Base-by-base conservation (phyloP, 2,113 vertebrate species). In the Hyla sarda region DNA sequence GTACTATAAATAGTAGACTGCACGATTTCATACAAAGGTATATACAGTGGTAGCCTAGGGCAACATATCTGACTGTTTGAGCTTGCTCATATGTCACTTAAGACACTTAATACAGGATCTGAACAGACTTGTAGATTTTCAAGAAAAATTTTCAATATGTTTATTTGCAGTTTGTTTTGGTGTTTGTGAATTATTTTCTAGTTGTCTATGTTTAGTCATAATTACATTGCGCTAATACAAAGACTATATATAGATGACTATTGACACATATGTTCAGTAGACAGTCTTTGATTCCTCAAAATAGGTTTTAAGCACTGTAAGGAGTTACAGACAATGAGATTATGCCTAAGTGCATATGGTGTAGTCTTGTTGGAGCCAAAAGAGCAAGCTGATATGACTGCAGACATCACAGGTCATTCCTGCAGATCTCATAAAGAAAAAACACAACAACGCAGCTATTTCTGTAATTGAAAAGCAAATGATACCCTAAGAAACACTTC, bases 331-430 rank as follows among this genome's bases (percentile, higher is more conserved):
- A 79, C 73, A 78, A 74, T 83, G 21, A 48, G 82, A 83, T 56
- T 73, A 41, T 73, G 48, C 17, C 50, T 23, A 3, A 1, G 47
- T 60, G 82, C 82, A 74, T 58, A 74, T 83, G 67, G 82, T 54
- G 45, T 80, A 80, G 54, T 60, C 37, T 56, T 67, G 45, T 65
- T 28, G 60, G 60, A 82, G 79, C 79, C 79, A 67, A 82, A 69
- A 82, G 41, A 67, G 79, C 79, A 82, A 82, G 79, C 17, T 14
- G 60, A 80, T 82, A 69, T 34, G 45, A 71, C 81, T 71, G 65
- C 65, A 83, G 81, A 50, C 6, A 56, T 25, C 48, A 21, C 60
- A 23, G 41, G 41, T 30, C 79, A 28, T 82, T 9, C 13, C 77
- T 32, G 79, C n/a, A 65, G 25, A 41, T 23, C 5, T 30, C 12